Evolutionary conservation across 2,888 invertebrate species (phyloP), one percentile per base, ranked within the genome.

Genomic region (Troides aeacus): DNA sequence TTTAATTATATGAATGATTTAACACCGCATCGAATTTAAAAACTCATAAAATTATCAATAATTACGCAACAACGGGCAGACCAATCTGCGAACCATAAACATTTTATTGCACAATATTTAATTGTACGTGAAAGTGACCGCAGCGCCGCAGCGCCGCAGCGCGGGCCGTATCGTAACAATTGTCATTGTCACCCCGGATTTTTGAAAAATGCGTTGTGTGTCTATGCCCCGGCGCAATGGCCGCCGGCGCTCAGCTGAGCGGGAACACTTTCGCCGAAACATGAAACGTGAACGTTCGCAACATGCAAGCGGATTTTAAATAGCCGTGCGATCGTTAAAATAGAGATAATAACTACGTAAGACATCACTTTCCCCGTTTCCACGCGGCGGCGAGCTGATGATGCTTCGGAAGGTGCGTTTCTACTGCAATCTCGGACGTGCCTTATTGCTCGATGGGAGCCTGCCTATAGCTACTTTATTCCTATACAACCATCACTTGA

Each of bases 261-360:
- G 58, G 65, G 62, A 70, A 62, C 30, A 69, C 69, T 69, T 69
- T 69, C 69, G 69, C 69, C 69, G 65, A 69, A 69, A 69, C 62
- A 58, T 69, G 24, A 58, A 69, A 62, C 65, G 61, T 56, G 64
- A 64, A n/a, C 64, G 42, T 53, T 64, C 46, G 42, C 56, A 39
- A 66, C 69, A 69, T 66, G 69, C 69, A 58, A 69, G 62, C 62
- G 23, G 30, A 62, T 58, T 69, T 65, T 66, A 62, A 69, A 69
- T 57, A 46, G 58, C 69, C 69, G 69, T 65, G 69, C 69, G 62
- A 62, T 66, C 65, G 65, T 69, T 69, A 69, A 69, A 56, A 57
- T 65, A 65, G 69, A 69, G 69, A 69, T 69, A 65, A 69, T 69
- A 66, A 69, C 62, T 58, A 69, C 65, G 69, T 65, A 62, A 69